Evolutionary conservation across 2,888 invertebrate species (phyloP).

Genomic region (Eupithecia vulgata): DNA sequence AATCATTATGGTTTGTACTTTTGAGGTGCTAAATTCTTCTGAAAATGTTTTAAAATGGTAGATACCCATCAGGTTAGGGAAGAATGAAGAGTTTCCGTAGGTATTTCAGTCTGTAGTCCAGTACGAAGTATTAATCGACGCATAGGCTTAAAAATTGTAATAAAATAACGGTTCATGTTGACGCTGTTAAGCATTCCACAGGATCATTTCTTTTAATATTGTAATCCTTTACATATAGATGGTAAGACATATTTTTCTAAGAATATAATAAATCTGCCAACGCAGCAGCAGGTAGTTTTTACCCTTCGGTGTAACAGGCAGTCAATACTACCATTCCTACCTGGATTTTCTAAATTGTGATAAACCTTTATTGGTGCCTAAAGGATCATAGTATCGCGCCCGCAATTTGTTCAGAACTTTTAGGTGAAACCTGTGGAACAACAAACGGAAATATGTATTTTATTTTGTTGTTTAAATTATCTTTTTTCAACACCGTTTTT

Average conservation of each 20-base stretch:
- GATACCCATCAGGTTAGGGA: neutral
- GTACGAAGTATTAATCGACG: no score
- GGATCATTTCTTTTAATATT: neutral
- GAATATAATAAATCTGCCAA: neutral
- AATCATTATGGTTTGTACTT: neutral
- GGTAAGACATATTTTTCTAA: neutral
- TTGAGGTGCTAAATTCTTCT: neutral
- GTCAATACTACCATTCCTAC: slow-evolving; percentile 58
- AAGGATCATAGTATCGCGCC: slow-evolving; percentile 51
- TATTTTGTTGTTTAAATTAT: neutral
- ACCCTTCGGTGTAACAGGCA: slow-evolving; percentile 51
- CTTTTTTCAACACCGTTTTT: neutral
- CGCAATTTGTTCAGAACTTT: slow-evolving; percentile 53
- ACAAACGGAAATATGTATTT: neutral
- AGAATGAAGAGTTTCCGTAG: neutral
- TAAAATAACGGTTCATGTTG: neutral
- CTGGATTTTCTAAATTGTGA: slow-evolving; percentile 69
- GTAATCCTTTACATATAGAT: neutral
- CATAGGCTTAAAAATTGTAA: no score
- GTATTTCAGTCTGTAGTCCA: no score
- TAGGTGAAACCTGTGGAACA: slow-evolving; percentile 23
- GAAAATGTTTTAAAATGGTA: neutral
- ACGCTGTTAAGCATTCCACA: neutral
- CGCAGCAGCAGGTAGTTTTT: slow-evolving; percentile 14
- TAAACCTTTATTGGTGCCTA: slow-evolving; percentile 70